phyloP scores from a whole-genome alignment of 2,797 vertebrate species.

The Cuniculus paca region DNA sequence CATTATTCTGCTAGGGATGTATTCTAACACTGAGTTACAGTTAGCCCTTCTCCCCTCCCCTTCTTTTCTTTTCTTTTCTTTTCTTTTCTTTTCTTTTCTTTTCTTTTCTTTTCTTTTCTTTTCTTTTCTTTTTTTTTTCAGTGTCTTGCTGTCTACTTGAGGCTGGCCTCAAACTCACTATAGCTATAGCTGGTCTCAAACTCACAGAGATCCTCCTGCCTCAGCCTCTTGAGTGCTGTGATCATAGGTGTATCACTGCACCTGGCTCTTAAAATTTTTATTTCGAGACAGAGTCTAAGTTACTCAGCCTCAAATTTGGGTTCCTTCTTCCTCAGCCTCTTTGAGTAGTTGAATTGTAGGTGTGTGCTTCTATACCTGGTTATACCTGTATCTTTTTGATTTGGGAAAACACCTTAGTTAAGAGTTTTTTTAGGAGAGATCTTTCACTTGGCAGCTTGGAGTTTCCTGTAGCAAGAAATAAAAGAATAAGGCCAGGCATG shows the following conservation, averaged over 20 bases:
- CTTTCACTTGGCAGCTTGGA: constrained; percentile 47
- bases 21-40: neutral
- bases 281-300: neutral
- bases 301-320: neutral
- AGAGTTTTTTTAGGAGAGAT: constrained; percentile 26
- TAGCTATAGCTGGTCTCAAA: no score
- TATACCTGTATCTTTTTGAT: neutral
- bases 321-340: neutral
- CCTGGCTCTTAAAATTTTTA: neutral
- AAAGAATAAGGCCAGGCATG: neutral
- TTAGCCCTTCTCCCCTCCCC: neutral
- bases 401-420: constrained; percentile 43
- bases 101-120: no score
- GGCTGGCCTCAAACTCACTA: no score
- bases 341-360: neutral
- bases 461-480: constrained; percentile 41
- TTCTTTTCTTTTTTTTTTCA: no score
- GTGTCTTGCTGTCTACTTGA: no score
- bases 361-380: neutral
- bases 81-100: no score
- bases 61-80: no score
- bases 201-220: no score
- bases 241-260: no score
- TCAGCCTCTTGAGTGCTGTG: no score
- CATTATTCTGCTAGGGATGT: neutral